Base-by-base conservation (phyloP, 2,113 vertebrate genomes). In the Heterotilapia buettikoferi region DNA sequence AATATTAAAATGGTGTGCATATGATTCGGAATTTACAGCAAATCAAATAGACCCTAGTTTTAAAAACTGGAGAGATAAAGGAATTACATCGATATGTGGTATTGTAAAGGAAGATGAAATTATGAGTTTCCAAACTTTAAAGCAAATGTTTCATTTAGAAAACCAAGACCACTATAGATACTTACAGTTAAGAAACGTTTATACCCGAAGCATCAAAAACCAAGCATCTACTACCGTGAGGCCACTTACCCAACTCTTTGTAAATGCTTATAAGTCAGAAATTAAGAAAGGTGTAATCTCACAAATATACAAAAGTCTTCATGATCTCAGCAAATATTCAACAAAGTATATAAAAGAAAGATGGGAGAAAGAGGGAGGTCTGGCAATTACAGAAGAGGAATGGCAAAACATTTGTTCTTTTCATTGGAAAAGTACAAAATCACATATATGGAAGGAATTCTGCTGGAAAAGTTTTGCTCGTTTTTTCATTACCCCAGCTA, bases 81-180 rank as follows among this genome's bases (percentile, higher is more conserved):
- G 21, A 56, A 56, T 56, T 0, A 24, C 53, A 26, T 24, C 0
- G 21, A 24, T 56, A 7, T 56, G 53, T 56, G 21, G 0, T 24
- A 24, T 24, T 3, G 6, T 56, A 56, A 56, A 56, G 21, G 53
- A 24, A 7, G 53, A 24, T 56, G 21, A 56, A 56, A 24, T 56
- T 4, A 24, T 3, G 21, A 13, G 52, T n/a, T 52, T 52, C 9
- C 50, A 52, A 1, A n/a, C 50, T 53, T 53, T 53, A 53, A 21
- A 53, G 52, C 52, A 53, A 53, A 53, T 0, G 1, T 54, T 54
- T 54, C 0, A 21, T 54, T 54, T 21, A 21, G n/a, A 54, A 54
- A 54, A 54, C 52, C 52, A 54, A 21, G n/a, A 54, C 5, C 52
- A 54, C 52, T 1, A 50, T 11, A 53, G 19, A 54, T 21, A 21